These are phyloP conservation scores for Porites cylindrica DNA, from an alignment of 92 coral and sea anemone species.

Conservation along the genomic window DNA sequence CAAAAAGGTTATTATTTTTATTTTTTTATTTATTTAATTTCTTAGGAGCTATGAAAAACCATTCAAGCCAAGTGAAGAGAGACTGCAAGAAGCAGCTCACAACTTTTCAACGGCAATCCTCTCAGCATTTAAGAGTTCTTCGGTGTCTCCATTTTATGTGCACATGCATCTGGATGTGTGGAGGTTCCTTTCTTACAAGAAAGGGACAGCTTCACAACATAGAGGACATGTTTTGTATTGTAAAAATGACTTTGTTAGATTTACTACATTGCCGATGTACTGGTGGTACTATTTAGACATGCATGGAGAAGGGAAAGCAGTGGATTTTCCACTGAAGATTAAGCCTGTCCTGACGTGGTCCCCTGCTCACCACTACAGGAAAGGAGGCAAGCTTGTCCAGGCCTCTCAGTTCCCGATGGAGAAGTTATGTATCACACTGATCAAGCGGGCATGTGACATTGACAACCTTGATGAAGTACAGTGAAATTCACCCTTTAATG, in stretches of 20 bases:
- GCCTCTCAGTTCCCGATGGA: slow-evolving; percentile 58
- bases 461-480: not conserved
- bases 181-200: slow-evolving; percentile 34
- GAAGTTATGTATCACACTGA: slow-evolving; percentile 18
- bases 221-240: slow-evolving; percentile 61
- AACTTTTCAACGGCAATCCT: not conserved
- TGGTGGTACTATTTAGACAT: slow-evolving; percentile 60
- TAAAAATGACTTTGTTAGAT: slow-evolving; percentile 50
- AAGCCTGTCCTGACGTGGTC: slow-evolving; percentile 62
- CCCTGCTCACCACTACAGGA: slow-evolving; percentile 14
- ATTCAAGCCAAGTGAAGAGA: not conserved
- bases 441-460: slow-evolving; percentile 22
- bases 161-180: slow-evolving; percentile 23
- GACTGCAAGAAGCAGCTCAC: slow-evolving; percentile 19
- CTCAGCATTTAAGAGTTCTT: not conserved
- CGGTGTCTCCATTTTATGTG: not conserved
- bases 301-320: slow-evolving; percentile 61
- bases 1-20: too few species aligned
- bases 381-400: slow-evolving; percentile 32
- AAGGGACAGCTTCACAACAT: slow-evolving; percentile 58
- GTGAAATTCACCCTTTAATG: not conserved
- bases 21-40: too few species aligned
- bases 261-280: slow-evolving; percentile 52
- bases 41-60: slow-evolving; percentile 12
- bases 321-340: slow-evolving; percentile 60